Conservation (phyloP, 2,888 invertebrate genomes). For the Lathronympha strigana region DNA sequence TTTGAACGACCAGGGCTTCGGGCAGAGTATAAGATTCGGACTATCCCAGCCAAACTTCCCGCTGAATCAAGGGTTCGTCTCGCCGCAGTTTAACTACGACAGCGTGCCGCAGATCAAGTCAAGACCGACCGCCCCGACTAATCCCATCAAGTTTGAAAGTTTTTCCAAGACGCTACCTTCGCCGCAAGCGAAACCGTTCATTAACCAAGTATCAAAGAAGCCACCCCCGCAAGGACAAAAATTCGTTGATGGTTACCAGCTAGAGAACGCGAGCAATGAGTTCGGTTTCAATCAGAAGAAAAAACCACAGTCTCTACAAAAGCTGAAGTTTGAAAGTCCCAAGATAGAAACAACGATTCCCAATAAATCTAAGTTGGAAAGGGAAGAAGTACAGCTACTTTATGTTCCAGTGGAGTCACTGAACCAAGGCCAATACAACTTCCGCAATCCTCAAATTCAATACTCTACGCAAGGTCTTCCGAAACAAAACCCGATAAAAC, state of each 20-base stretch:
- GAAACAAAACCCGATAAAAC: conserved; percentile 58
- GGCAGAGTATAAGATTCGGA: conserved; percentile 73
- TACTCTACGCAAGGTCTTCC: conserved; percentile 61
- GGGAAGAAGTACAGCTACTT: conserved; percentile 90
- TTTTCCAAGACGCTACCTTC: conserved; percentile 54
- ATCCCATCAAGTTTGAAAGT: conserved; percentile 65
- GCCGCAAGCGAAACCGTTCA: conserved; percentile 63
- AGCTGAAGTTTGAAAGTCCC: conserved; percentile 68
- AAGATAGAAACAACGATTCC: conserved; percentile 56
- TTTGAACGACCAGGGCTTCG: conserved; percentile 74
- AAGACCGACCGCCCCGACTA: conserved; percentile 53
- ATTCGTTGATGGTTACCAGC: conserved; percentile 74
- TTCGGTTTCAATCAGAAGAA: conserved; percentile 55
- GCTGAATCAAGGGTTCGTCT: conserved; percentile 70
- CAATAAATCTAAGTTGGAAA: conserved; percentile 67
- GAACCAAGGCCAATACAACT: conserved; percentile 78
- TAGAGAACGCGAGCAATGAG: conserved; percentile 63
- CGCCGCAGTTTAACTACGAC: conserved; percentile 69
- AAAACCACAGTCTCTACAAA: conserved; percentile 70
- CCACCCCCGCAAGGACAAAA: conserved; percentile 67
- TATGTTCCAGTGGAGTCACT: conserved; percentile 93
- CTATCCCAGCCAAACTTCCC: conserved; percentile 72
- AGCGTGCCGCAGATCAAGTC: conserved; percentile 59
- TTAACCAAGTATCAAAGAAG: conserved; percentile 57
- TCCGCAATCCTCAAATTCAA: conserved; percentile 69